Base-by-base conservation (phyloP, 2,113 vertebrate genomes). In the Barbus barbus region DNA sequence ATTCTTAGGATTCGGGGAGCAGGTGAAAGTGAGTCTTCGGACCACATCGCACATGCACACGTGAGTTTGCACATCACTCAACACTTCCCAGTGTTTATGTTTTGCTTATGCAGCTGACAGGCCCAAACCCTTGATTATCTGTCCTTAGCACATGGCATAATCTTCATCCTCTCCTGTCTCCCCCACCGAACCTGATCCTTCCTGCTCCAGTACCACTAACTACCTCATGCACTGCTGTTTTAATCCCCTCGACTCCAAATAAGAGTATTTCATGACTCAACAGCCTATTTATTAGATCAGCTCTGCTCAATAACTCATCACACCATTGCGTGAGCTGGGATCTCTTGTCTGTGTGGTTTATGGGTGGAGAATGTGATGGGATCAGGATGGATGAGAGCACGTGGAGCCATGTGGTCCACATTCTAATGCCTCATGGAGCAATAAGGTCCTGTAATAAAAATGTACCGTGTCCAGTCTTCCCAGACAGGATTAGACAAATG, bases 51-150 rank as follows among this genome's bases (percentile, higher is more conserved):
- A 11, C n/a, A 31, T 14, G 5, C 26, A n/a, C n/a, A 65, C 14
- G 11, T 26, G 5, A 69, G 60, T 22, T n/a, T 65, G 26, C 58
- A 51, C 18, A 4, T 26, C 9, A 60, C 20, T 83, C 53, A 12
- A n/a, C 53, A 28, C 28, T 69, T 31, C 56, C 33, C 46, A 5
- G 46, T 89, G 87, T 88, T 90, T 89, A 91, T 88, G 86, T 82
- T 91, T 79, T 87, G 91, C 91, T 88, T 92, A 86, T 89, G 90
- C 90, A 91, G 92, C 92, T 93, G 92, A 92, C 88, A 90, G 92
- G 89, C 90, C 86, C 86, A 75, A 89, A 88, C 86, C 89, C 89
- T 89, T 90, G 89, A 93, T 92, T 90, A 84, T 91, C 86, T 90
- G 89, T 91, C 87, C 88, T 92, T 88, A 86, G 86, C 89, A 80